Evolutionary conservation across 1,140 invertebrate species (phyloP), one percentile per base, ranked within the genome.

Genomic region (Heliconius melpomene): DNA sequence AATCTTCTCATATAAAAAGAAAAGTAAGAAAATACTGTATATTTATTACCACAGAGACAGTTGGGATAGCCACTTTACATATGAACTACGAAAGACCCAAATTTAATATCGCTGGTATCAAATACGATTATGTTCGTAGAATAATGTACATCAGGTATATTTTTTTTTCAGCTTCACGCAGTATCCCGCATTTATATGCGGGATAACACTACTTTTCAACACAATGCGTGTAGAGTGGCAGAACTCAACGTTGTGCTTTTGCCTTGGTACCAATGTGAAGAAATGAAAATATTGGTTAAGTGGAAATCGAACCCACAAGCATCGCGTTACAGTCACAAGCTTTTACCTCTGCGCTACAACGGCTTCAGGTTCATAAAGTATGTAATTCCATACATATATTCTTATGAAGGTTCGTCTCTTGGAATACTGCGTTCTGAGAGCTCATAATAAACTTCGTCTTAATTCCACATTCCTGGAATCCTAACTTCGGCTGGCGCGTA

Each of bases 381-480:
- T 29, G 32, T 40, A 16, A 40, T 72, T n/a, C 20, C 18, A 72
- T 72, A 72, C 54, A 23, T n/a, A 26, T 38, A 72, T 23, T 26
- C 71, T 36, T 20, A n/a, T 36, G 71, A 72, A 3, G 71, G 71
- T 72, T 38, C 60, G 13, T 16, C 7, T 36, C 57, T 74, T 16
- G 79, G 79, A 74, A 81, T 75, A 76, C 18, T 20, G n/a, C 60
- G 75, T 74, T 78, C 75, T 81, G 26, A 77, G 75, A 57, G 20
- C 70, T 72, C 70, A 80, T 73, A 75, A 80, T 80, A 77, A 80
- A 38, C 71, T 77, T 40, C 52, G 46, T 72, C 79, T 50, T 81
- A 60, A 81, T 81, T 72, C 72, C 52, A 71, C 79, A 78, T 81
- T 78, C 75, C 75, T 46, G 72, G 60, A 81, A 71, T 74, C 79